Conservation (phyloP, 2,113 vertebrate species). For the Serilophus lunatus region DNA sequence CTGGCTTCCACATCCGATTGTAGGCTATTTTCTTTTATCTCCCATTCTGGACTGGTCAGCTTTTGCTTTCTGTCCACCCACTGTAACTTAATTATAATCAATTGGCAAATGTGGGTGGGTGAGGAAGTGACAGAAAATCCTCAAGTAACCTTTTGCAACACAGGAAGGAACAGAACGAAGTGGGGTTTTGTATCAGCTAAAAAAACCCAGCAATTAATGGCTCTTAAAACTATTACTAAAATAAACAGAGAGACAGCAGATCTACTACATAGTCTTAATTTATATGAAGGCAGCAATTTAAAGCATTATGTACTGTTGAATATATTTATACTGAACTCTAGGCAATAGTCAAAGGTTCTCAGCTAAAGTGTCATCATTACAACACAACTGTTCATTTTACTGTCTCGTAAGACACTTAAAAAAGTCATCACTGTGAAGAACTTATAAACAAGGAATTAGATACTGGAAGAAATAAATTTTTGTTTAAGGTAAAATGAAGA, state of each 20-base stretch:
- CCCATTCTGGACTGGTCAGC: neutral
- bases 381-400: neutral
- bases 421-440: neutral
- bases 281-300: neutral
- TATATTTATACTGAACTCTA: neutral
- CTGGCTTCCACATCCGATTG: neutral
- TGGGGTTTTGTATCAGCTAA: neutral
- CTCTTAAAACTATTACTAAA: neutral
- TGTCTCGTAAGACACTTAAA: neutral
- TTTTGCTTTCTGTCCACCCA: neutral
- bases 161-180: neutral
- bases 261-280: neutral
- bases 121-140: neutral
- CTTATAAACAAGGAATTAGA: neutral
- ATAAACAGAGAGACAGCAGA: neutral
- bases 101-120: neutral
- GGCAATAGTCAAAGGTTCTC: neutral
- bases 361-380: neutral
- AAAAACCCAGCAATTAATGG: neutral
- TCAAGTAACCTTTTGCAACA: neutral
- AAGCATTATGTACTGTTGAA: neutral
- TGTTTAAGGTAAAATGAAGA: neutral
- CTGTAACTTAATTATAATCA: neutral
- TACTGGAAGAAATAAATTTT: neutral
- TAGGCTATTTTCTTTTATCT: neutral